Conservation (phyloP, 2,113 vertebrate genomes). For the Lasiurus cinereus region DNA sequence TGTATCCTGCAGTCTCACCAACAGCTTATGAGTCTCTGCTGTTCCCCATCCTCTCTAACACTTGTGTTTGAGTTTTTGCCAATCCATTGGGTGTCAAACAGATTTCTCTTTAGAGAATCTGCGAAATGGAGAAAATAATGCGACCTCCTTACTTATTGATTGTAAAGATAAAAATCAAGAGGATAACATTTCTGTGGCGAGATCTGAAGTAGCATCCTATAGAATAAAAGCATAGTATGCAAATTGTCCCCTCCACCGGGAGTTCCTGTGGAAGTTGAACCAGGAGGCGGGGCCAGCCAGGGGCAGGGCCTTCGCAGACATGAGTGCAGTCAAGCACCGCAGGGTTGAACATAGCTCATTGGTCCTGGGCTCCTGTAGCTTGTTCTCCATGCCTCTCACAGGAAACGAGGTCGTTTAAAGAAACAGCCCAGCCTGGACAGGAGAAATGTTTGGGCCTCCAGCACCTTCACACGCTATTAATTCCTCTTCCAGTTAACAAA, state of each 20-base stretch:
- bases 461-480: not conserved
- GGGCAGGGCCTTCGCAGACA: not conserved
- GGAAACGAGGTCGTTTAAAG: not conserved
- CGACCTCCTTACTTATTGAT: not conserved
- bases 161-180: not conserved
- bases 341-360: not conserved
- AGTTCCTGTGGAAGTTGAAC: no score
- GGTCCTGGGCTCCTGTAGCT: not conserved
- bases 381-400: not conserved
- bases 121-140: not conserved
- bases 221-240: no score
- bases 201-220: not conserved
- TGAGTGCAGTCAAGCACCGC: not conserved
- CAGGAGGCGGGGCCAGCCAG: no score
- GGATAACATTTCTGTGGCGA: not conserved
- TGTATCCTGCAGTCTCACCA: not conserved
- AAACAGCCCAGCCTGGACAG: not conserved
- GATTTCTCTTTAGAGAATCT: constrained; percentile 26
- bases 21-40: not conserved
- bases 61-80: not conserved
- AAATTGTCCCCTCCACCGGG: no score
- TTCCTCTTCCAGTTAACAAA: not conserved
- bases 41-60: not conserved
- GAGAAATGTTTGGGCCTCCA: not conserved
- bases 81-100: not conserved